A percentile compares a stretch with the other conserved stretches of the same genome.
Evolutionary conservation across 2,113 vertebrate genomes (phyloP).

Genomic region (Podarcis raffonei): DNA sequence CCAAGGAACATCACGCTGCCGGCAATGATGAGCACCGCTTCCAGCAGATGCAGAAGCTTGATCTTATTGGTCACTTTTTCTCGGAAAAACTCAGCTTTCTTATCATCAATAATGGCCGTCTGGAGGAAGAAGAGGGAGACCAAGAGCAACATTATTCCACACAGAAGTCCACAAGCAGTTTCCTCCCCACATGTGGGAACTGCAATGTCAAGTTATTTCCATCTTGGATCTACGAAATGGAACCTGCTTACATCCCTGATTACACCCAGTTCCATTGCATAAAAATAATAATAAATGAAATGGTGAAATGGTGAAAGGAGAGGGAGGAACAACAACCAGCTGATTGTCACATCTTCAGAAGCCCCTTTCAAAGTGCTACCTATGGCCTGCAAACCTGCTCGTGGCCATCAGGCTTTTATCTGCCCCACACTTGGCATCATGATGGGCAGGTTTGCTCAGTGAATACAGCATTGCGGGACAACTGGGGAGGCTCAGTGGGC

Average conservation of each 20-base stretch:
- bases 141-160: slow-evolving; percentile 21
- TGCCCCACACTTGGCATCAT: too few species aligned
- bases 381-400: too few species aligned
- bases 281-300: background rate
- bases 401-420: too few species aligned
- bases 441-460: too few species aligned
- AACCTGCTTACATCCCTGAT: background rate
- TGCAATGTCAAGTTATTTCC: background rate
- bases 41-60: slow-evolving; percentile 70
- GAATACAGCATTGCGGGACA: too few species aligned
- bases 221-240: background rate
- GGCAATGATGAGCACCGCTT: slow-evolving; percentile 73
- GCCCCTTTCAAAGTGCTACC: too few species aligned
- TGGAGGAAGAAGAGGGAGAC: slow-evolving; percentile 66
- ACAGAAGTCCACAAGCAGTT: background rate
- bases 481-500: too few species aligned
- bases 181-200: background rate
- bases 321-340: background rate
- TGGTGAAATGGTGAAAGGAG: background rate
- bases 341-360: too few species aligned
- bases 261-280: background rate
- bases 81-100: slow-evolving; percentile 85
- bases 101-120: slow-evolving; percentile 85
- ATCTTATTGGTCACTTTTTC: slow-evolving; percentile 73
- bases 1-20: slow-evolving; percentile 76